Base-by-base conservation (phyloP, 1,140 invertebrate genomes). In the Sinonovacula constricta region DNA sequence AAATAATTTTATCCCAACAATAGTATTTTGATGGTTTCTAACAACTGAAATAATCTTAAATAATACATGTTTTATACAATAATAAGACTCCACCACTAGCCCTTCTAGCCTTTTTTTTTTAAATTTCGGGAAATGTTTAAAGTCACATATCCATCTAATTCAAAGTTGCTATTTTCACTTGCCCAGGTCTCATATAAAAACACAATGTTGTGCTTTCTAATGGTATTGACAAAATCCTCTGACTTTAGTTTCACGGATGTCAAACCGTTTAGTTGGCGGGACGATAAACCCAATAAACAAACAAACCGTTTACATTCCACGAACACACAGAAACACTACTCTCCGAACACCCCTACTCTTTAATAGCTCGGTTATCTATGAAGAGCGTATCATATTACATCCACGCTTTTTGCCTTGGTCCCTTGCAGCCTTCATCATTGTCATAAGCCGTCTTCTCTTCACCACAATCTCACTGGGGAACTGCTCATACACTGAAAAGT, bases 1-100 rank as follows among this genome's bases (percentile, higher is more conserved):
- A 22, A 45, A 22, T n/a, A 66, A 39, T 66, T 66, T 66, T 39
- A 66, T 45, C 63, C 63, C 39, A 22, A 66, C 26, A 22, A 66
- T 15, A 39, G 33, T 24, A 24, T 66, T 39, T 24, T 39, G 22
- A 39, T 45, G 33, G 30, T 66, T 66, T 10, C 24, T 5, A 22
- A 66, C 33, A 39, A 66, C 49, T 66, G 39, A 5, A 45, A 66
- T 66, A n/a, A 28, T 39, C 63, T 26, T 39, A 22, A 45, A 45
- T 66, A 12, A 66, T 14, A 1, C 22, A 18, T 14, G 39, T 39
- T 30, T 66, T 66, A 66, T 34, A 66, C 14, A 45, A 66, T 22
- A 66, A 12, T 18, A 24, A 34, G 26, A 66, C 34, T n/a, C n/a
- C n/a, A n/a, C n/a, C n/a, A n/a, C n/a, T n/a, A n/a, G n/a, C n/a